These are phyloP conservation scores for Xyliphius kryptos DNA, from an alignment of 2,113 vertebrate species.

Conservation along the genomic window DNA sequence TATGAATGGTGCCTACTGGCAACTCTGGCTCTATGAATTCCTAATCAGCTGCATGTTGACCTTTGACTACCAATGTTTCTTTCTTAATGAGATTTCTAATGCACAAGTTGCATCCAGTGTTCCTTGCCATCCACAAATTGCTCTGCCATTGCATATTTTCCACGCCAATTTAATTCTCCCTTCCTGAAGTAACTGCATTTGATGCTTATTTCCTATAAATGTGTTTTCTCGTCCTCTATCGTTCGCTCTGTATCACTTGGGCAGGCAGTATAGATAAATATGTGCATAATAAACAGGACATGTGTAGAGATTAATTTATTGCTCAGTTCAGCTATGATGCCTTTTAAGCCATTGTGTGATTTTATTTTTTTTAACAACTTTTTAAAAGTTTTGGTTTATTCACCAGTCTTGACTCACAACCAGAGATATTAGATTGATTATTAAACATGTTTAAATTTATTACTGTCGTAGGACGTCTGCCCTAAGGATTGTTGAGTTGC, in stretches of 20 bases:
- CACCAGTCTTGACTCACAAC: too few relatives aligned
- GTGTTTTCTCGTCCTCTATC: too few relatives aligned
- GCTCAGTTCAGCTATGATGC: too few relatives aligned
- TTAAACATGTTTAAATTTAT: too few relatives aligned
- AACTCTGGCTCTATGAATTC: conserved; percentile 1
- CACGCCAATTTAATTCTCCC: neutral
- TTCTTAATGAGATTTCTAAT: conserved; percentile 3
- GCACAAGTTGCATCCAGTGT: conserved; percentile 6
- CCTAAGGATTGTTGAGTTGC: too few relatives aligned
- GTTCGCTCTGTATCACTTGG: too few relatives aligned
- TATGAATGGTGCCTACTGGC: neutral
- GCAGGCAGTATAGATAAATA: too few relatives aligned
- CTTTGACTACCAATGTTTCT: conserved; percentile 11
- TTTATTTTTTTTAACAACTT: too few relatives aligned
- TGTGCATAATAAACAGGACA: neutral
- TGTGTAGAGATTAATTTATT: neutral
- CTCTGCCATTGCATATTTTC: neutral
- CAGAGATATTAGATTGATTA: too few relatives aligned
- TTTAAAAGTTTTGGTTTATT: too few relatives aligned
- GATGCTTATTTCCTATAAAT: neutral
- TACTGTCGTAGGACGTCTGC: too few relatives aligned
- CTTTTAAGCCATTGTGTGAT: too few relatives aligned
- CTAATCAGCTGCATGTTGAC: conserved; percentile 18
- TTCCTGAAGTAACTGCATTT: neutral
- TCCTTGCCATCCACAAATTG: neutral